Evolutionary conservation across 2,888 invertebrate species (phyloP), one percentile per base, ranked within the genome.

Genomic region (Mythimna vitellina): DNA sequence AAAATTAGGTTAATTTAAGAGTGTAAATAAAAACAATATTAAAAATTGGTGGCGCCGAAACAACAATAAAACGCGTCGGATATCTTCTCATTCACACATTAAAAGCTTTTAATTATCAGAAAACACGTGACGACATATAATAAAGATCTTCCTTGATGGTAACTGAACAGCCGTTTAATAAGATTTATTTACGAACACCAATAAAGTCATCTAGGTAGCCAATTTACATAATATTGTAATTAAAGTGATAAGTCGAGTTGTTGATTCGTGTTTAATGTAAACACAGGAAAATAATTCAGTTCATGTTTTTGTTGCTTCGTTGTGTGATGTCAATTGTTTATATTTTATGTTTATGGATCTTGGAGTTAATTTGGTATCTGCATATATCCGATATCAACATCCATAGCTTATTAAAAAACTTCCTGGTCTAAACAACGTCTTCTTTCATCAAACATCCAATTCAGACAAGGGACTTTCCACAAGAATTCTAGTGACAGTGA

Each of bases 101-200:
- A 81, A 82, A 85, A 78, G 81, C 78, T 80, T 74, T 85, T 83
- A 82, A 86, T 81, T 73, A 87, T 85, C 83, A 83, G 86, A 90
- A 91, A 90, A 84, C 80, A 85, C 74, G 78, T 86, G 78, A 86
- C 80, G 66, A 78, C 73, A 66, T 82, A 87, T 90, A 91, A 93
- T 91, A 90, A 92, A 92, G 90, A 89, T 78, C 91, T 92, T 92
- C 93, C 92, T 90, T 87, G 88, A 90, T 88, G 86, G 80, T 67
- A 79, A 86, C 84, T 78, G 83, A 83, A 79, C 78, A 78, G 84
- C 83, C 86, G 86, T 87, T 89, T 87, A 85, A 84, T 82, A 88
- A 88, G 83, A 92, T 91, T 88, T 89, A 90, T 88, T 85, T 79
- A 80, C 56, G 56, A 61, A 64, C 46, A 69, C 56, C 53, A 71